Conservation (phyloP, 2,797 vertebrate species). For the Syncerus caffer region DNA sequence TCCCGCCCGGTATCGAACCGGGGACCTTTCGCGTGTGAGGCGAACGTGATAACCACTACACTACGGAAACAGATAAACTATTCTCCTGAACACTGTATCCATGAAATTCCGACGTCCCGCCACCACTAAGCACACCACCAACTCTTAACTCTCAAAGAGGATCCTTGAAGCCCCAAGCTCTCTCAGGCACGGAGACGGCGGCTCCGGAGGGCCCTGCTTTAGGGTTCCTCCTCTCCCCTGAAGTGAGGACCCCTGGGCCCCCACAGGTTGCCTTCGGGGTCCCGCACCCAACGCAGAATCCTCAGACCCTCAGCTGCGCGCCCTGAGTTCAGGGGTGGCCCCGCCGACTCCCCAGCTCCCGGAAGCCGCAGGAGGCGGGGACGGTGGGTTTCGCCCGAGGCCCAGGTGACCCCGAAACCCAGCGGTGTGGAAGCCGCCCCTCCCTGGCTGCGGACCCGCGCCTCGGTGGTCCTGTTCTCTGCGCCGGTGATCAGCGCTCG, state of each 20-base stretch:
- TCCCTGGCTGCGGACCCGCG: background rate
- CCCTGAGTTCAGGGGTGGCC: no score
- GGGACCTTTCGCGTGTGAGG: no score
- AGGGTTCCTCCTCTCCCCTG: background rate
- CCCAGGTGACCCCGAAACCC: no score
- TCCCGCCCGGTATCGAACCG: no score
- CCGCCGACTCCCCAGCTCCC: background rate
- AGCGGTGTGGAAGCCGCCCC: no score
- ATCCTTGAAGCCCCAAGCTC: fast-evolving
- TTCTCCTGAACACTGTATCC: fast-evolving
- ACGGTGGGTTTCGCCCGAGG: background rate
- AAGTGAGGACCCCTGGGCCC: background rate
- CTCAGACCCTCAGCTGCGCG: no score
- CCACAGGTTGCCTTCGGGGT: no score
- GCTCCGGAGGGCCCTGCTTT: background rate
- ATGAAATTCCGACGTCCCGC: background rate
- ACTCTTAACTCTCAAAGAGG: background rate
- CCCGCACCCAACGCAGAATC: background rate
- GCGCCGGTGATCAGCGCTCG: no score
- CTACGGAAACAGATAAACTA: fast-evolving
- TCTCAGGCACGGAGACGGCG: background rate
- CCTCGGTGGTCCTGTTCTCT: no score
- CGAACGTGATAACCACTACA: no score
- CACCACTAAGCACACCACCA: background rate
- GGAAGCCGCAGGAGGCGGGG: no score